Base-by-base conservation (phyloP, 1,140 invertebrate genomes). In the Aphelenchoides avenae region DNA sequence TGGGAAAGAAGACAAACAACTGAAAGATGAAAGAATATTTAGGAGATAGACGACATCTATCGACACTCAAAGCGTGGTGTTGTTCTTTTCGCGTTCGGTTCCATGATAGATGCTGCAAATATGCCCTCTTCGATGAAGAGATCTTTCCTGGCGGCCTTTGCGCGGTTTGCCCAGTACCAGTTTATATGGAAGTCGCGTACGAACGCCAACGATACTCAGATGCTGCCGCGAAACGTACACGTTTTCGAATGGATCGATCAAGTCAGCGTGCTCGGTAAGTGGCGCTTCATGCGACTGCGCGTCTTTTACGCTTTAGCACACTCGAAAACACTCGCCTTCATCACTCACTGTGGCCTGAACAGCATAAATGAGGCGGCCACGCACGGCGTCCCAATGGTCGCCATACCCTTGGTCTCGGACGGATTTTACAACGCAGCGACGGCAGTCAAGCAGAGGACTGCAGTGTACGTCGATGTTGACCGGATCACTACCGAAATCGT, bases 171-270 rank as follows among this genome's bases (percentile, higher is more conserved):
- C 18, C 39, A 67, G 6, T 65, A 69, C 44, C 13, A 61, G 6
- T 70, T 68, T 31, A 67, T 68, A 41, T 68, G 68, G 68, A 68
- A 71, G 37, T 68, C 50, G 6, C 34, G 48, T 29, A 20, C 39
- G 34, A 40, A 18, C 30, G 57, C 49, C 15, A 70, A 42, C 22
- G 61, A 71, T 5, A 44, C 52, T 27, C 44, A 29, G 27, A 26
- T 59, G 24, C 13, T 60, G 15, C 22, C 15, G 6, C 18, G 27
- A 6, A 77, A 76, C 55, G 46, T 78, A 4, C 53, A 66, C 43
- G 37, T 83, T 22, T 67, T 80, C 46, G 80, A 82, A 60, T 87
- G 85, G 86, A 76, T 85, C 60, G 85, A 85, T 13, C 86, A 87
- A 77, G 82, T 83, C 64, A 84, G 84, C 69, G 75, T 85, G 66